Evolutionary conservation across 2,113 vertebrate species (phyloP).

Genomic region (Cyprinus carpio): DNA sequence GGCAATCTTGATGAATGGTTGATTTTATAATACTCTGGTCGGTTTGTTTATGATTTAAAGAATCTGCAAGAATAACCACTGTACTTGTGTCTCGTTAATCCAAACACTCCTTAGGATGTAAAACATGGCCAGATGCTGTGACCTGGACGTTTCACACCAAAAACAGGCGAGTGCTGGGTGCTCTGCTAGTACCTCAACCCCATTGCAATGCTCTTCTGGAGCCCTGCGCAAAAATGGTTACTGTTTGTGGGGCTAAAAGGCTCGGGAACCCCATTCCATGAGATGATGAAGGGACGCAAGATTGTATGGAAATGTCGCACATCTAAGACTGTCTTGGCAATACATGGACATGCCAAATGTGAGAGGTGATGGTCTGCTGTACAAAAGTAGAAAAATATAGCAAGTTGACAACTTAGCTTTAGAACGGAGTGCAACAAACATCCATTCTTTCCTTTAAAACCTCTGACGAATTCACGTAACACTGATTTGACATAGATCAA

Average conservation of each 20-base stretch:
- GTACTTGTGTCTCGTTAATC: background rate
- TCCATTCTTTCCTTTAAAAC: background rate
- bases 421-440: too few species aligned
- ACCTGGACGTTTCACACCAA: conserved; percentile 88
- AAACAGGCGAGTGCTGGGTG: conserved; percentile 86
- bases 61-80: background rate
- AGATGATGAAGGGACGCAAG: too few species aligned
- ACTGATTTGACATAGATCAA: background rate
- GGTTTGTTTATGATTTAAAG: background rate
- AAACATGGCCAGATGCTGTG: conserved; percentile 84
- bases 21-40: background rate
- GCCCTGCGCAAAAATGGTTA: conserved; percentile 88
- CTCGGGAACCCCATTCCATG: too few species aligned
- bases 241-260: conserved; percentile 86
- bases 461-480: background rate
- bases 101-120: conserved; percentile 55
- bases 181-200: conserved; percentile 86
- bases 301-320: conserved; percentile 93
- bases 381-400: background rate
- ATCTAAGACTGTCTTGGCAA: conserved; percentile 91
- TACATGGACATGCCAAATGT: conserved; percentile 90
- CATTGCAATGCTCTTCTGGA: conserved; percentile 88
- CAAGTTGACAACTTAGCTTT: background rate
- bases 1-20: background rate
- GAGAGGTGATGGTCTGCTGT: background rate